Percentiles rank a stretch among this genome's conserved stretches.
Conservation (phyloP, 2,113 vertebrate genomes). For the Brachirus orientalis region DNA sequence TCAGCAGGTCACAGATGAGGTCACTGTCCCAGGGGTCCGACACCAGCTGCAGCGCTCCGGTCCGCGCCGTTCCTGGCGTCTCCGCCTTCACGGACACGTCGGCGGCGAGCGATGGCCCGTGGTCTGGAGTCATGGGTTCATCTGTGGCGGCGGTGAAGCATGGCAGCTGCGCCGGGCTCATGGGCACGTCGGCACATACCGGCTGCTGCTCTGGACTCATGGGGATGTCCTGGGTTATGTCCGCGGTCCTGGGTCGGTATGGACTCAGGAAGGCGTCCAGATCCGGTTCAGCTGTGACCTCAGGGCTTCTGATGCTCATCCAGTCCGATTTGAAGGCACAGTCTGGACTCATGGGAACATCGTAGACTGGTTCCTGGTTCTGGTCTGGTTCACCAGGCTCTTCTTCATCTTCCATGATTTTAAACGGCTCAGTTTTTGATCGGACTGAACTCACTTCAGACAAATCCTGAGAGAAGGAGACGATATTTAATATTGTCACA, state of each 20-base stretch:
- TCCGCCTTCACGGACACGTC: conserved; percentile 27
- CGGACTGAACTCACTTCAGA: too few relatives aligned
- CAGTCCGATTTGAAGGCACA: conserved; percentile 17
- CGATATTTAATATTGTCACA: too few relatives aligned
- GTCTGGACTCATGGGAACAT: conserved; percentile 65
- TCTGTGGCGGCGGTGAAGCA: accelerated
- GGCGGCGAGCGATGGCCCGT: too few relatives aligned
- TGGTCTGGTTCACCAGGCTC: conserved; percentile 1
- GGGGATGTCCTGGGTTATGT: conserved; percentile 21
- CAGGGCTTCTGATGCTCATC: conserved; percentile 36
- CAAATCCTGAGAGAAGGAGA: too few relatives aligned
- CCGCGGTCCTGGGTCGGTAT: accelerated
- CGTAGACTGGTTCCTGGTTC: neutral
- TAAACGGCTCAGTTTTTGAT: neutral
- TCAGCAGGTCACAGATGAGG: conserved; percentile 83
- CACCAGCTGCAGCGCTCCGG: conserved; percentile 56
- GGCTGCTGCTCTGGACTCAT: conserved; percentile 53
- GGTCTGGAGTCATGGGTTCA: too few relatives aligned
- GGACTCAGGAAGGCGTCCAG: conserved; percentile 68
- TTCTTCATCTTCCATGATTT: conserved; percentile 39
- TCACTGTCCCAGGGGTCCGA: conserved; percentile 89
- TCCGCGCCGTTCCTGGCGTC: neutral
- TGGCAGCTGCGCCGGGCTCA: conserved; percentile 46
- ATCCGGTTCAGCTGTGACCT: neutral
- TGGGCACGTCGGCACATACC: conserved; percentile 53